Conservation (phyloP, 2,113 vertebrate genomes). For the Clarias macrocephalus region DNA sequence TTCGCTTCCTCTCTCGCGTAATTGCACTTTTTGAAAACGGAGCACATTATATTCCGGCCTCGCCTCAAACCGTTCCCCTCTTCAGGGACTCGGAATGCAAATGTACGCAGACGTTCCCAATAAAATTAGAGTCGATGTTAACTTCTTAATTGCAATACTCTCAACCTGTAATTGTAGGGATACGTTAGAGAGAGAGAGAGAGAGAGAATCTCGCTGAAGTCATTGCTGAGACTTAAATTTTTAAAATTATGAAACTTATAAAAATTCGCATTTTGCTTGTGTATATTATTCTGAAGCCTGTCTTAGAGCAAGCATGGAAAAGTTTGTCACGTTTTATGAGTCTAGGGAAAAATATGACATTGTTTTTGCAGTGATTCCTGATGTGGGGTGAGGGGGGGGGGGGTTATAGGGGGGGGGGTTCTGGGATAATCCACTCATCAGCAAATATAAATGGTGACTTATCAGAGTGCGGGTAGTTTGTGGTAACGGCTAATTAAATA, state of each 20-base stretch:
- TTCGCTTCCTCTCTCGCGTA: constrained; percentile 9
- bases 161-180: not conserved
- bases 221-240: not conserved
- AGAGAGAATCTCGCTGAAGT: not conserved
- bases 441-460: not conserved
- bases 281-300: constrained; percentile 33
- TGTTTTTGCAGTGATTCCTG: not conserved
- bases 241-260: not conserved
- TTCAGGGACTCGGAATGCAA: constrained; percentile 22
- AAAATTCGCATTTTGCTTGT: constrained; percentile 49
- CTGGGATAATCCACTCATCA: not conserved
- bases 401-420: not conserved
- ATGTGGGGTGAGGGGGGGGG: not conserved
- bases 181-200: not conserved
- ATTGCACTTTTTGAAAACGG: constrained; percentile 30
- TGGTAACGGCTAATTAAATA: not conserved
- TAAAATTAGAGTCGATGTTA: constrained; percentile 17
- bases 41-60: constrained; percentile 31
- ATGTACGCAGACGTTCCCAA: constrained; percentile 7
- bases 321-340: not conserved
- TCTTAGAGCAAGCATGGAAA: not conserved
- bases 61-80: not conserved
- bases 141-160: not conserved
- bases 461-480: not conserved
- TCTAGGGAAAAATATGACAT: not conserved